Evolutionary conservation across 2,113 vertebrate genomes (phyloP).

Genomic region (Platysteira castanea): DNA sequence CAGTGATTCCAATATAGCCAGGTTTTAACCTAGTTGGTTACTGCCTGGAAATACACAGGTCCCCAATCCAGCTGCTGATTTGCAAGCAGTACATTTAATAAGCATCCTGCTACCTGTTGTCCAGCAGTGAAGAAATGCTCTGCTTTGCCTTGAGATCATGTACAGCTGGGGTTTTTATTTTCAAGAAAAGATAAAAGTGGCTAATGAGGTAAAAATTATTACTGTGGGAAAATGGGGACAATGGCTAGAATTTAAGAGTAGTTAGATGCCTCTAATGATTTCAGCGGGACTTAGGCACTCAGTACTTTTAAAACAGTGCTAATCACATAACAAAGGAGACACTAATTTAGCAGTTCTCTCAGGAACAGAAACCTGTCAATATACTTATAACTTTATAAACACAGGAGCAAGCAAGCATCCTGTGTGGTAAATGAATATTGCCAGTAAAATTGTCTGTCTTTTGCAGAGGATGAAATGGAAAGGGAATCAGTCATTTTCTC

Average conservation of each 20-base stretch:
- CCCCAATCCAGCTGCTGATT: background rate
- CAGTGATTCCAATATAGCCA: background rate
- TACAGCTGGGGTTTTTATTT: background rate
- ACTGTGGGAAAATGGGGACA: background rate
- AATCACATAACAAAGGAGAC: background rate
- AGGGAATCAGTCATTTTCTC: background rate
- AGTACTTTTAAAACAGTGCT: background rate
- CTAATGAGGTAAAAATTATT: background rate
- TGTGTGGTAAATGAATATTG: background rate
- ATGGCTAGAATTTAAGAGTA: background rate
- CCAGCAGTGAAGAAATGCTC: background rate
- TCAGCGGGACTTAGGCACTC: background rate
- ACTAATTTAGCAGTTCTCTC: background rate
- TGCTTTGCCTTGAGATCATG: background rate
- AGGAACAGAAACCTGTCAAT: background rate
- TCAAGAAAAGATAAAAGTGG: background rate
- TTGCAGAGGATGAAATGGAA: background rate
- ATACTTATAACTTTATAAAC: background rate
- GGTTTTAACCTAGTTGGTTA: background rate
- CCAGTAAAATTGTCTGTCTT: background rate
- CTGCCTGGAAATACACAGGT: background rate
- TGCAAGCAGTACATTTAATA: slow-evolving; percentile 1
- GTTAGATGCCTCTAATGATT: slow-evolving; percentile 5
- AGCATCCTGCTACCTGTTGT: slow-evolving; percentile 2
- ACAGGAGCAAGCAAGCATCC: background rate